Evolutionary conservation across 2,113 vertebrate genomes (phyloP), one percentile per base, ranked within the genome.

Genomic region (Anser cygnoides): DNA sequence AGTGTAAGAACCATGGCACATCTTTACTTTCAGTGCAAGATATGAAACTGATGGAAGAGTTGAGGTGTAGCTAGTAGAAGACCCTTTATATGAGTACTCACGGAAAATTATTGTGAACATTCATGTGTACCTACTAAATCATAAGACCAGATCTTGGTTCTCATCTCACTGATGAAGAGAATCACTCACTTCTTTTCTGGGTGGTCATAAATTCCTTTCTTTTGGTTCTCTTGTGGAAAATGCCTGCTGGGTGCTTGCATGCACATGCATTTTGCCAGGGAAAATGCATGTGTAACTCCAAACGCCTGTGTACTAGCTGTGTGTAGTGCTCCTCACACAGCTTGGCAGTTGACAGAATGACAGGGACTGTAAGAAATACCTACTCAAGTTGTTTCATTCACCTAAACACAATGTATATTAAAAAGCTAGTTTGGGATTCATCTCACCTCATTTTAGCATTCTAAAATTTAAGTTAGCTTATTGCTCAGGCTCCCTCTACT

Each of bases 301-400:
- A 50, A 16, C 6, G 29, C 12, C 15, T 2, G 0, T 39, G 9
- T 7, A 3, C 11, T 55, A 22, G 43, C 37, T 37, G 10, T 21
- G 15, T 16, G 22, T 29, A 35, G 29, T 29, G 37, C 17, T 62
- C 21, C 37, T 65, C 46, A 22, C 9, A 43, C 5, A 33, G 13
- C 16, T 82, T 35, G 68, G 43, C 72, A 85, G 33, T 6, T 71
- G 23, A 58, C 11, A 76, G 22, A 63, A 28, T 14, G 11, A n/a
- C 33, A 85, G 14, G 29, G 55, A 22, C 35, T 80, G 22, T 35
- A 49, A 79, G 17, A 80, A 89, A 62, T 39, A 76, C 3, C 11
- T 15, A 29, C 35, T 46, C 49, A 73, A 44, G 10, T 17, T 70
- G 14, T 55, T 79, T 10, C 8, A 49, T 70, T 84, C 31, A 7